Base-by-base conservation (phyloP, 2,888 invertebrate genomes). In the Flabesymbios commensalis region DNA sequence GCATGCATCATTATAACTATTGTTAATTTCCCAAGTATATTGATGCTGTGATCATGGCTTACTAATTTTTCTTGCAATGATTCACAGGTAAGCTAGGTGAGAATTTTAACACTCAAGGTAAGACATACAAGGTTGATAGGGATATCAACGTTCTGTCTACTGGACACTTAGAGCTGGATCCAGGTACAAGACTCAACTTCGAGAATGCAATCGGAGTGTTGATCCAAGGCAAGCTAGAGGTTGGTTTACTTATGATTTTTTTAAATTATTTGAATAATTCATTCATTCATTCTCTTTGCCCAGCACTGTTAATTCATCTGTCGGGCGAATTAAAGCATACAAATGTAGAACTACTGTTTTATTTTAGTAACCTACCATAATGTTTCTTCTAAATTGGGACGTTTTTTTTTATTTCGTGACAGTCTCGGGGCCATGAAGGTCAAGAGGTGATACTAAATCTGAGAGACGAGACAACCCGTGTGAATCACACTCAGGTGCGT, bases 81-180 rank as follows among this genome's bases (percentile, higher is more conserved):
- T n/a, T n/a, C n/a, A n/a, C n/a, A n/a, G n/a, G n/a, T 39, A 57
- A 59, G 29, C 47, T 68, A 17, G 39, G 52, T 10, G 31, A 41
- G 10, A 31, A 42, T 14, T 43, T 42, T 4, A 24, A 22, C 17
- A 48, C 63, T 3, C 24, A 56, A 4, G 58, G 59, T 26, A 60
- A 33, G 24, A 61, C 60, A 72, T 99, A 98, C 78, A 87, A 89
- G 7, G 98, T 99, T 0, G 90, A 91, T 62, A 88, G 93, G 74
- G 99, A 99, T 79, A 95, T 99, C 49, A 96, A 93, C 78, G 90
- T 98, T 36, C 77, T 94, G 31, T 94, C 96, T 0, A 36, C 36
- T n/a, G 95, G 95, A 3, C 90, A 90, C 80, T 85, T 99, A 43
- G 90, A 90, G 17, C 85, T 99, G 2, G 90, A 92, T 63, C 90